Base-by-base conservation (phyloP, 2,888 invertebrate species). In the Meloe dianella region DNA sequence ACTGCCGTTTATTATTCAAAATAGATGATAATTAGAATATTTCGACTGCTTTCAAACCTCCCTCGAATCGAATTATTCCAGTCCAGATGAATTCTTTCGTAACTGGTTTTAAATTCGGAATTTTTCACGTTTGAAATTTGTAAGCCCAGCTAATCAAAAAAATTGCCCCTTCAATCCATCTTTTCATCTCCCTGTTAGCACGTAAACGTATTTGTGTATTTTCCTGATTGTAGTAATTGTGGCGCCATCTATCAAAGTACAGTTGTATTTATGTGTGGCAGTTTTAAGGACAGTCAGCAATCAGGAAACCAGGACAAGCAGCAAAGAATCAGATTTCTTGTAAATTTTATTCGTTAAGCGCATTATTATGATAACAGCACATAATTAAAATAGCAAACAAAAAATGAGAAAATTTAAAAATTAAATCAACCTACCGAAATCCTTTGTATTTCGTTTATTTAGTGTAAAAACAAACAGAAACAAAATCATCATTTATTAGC, bases 401-500 rank as follows among this genome's bases (percentile, higher is more conserved):
- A 12, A 27, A 24, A 32, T 10, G 6, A 9, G n/a, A 57, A 57
- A 22, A 17, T 4, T 20, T 58, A 35, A 32, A 64, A 64, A 57
- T 67, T 60, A 64, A 63, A 67, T 63, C 60, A 57, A 61, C 56
- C 59, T 59, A 38, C 59, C 54, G 58, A 54, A 41, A 51, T 57
- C 22, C 2, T 20, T 10, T 47, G 20, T 10, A 22, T 22, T 47
- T 51, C n/a, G n/a, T n/a, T n/a, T n/a, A n/a, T n/a, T n/a, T n/a
- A n/a, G n/a, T n/a, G n/a, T n/a, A n/a, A n/a, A n/a, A n/a, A n/a
- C n/a, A n/a, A n/a, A n/a, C n/a, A 30, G 9, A 68, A 72, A 41
- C 17, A n/a, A n/a, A 12, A 41, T 30, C 6, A 32, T 77, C 73
- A 80, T 74, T 80, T 78, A 61, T 77, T 79, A 64, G 75, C 71